phyloP scores from a whole-genome alignment of 2,888 invertebrate species.

The Drosophila macrospina region DNA sequence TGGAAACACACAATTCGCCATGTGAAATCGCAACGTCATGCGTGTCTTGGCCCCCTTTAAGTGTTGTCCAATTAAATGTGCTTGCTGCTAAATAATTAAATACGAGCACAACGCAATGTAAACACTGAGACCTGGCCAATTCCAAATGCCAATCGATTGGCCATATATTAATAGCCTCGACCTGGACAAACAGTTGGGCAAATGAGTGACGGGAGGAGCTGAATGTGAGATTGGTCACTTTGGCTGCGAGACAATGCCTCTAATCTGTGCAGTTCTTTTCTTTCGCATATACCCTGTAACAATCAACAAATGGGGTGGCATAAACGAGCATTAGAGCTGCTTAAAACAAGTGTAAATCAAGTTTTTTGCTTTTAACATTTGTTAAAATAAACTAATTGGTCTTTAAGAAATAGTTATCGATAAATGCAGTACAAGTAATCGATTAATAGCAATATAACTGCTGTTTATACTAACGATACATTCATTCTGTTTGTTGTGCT shows the following conservation, averaged over 20 bases:
- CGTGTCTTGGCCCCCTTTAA: conserved; percentile 43
- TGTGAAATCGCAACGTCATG: conserved; percentile 16
- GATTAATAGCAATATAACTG: too few species aligned
- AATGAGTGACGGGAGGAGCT: background rate
- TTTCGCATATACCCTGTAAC: conserved; percentile 1
- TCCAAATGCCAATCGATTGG: conserved; percentile 42
- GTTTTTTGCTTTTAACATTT: too few species aligned
- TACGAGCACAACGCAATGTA: conserved; percentile 9
- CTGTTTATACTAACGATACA: too few species aligned
- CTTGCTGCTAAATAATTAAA: conserved; percentile 50
- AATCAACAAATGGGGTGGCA: background rate
- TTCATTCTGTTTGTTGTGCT: background rate
- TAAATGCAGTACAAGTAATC: too few species aligned
- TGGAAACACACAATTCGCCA: conserved; percentile 3
- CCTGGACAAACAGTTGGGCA: conserved; percentile 4
- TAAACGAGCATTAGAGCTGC: background rate
- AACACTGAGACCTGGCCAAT: conserved; percentile 20
- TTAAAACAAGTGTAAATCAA: background rate
- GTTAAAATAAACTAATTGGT: too few species aligned
- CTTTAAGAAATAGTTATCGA: too few species aligned
- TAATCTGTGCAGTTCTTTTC: background rate
- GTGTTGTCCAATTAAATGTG: conserved; percentile 27
- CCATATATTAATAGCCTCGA: conserved; percentile 31
- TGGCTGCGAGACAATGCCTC: background rate
- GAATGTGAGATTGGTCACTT: background rate